phyloP scores from a whole-genome alignment of 1,140 invertebrate species.

The Drosophila arizonae region DNA sequence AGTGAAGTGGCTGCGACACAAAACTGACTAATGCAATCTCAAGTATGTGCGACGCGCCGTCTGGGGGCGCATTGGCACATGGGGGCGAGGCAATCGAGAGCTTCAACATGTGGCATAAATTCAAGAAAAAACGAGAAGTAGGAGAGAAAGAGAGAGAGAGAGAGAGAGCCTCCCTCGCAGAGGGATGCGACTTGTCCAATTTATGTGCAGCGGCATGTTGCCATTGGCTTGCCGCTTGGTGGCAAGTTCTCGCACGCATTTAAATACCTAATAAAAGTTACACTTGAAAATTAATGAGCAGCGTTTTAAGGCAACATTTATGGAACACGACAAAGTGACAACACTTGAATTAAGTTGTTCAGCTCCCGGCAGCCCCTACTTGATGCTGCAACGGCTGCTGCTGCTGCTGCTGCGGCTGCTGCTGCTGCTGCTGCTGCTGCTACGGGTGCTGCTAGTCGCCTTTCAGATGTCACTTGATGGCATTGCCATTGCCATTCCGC shows the following conservation, averaged over 20 bases:
- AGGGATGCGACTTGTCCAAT: slow-evolving; percentile 57
- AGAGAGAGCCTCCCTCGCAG: slow-evolving; percentile 14
- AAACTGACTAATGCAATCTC: slow-evolving; percentile 76
- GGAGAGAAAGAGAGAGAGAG: too few relatives aligned
- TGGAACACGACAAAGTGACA: slow-evolving; percentile 78
- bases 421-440: slow-evolving; percentile 15
- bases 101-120: slow-evolving; percentile 71
- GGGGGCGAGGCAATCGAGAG: slow-evolving; percentile 25
- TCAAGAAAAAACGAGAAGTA: background rate
- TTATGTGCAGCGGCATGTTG: slow-evolving; percentile 76
- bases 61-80: slow-evolving; percentile 13
- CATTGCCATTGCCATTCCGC: slow-evolving; percentile 45
- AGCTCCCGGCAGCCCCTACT: slow-evolving; percentile 1
- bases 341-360: slow-evolving; percentile 80
- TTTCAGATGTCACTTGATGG: slow-evolving; percentile 57
- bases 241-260: slow-evolving; percentile 75
- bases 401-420: slow-evolving; percentile 9
- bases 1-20: slow-evolving; percentile 48
- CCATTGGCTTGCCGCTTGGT: slow-evolving; percentile 69
- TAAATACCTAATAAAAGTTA: slow-evolving; percentile 82
- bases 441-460: slow-evolving; percentile 30
- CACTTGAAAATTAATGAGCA: slow-evolving; percentile 82
- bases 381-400: slow-evolving; percentile 5
- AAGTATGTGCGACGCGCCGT: slow-evolving; percentile 72
- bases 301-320: slow-evolving; percentile 70